Conservation (phyloP, 64 coral and sea anemone species). For the Actinia tenebrosa region DNA sequence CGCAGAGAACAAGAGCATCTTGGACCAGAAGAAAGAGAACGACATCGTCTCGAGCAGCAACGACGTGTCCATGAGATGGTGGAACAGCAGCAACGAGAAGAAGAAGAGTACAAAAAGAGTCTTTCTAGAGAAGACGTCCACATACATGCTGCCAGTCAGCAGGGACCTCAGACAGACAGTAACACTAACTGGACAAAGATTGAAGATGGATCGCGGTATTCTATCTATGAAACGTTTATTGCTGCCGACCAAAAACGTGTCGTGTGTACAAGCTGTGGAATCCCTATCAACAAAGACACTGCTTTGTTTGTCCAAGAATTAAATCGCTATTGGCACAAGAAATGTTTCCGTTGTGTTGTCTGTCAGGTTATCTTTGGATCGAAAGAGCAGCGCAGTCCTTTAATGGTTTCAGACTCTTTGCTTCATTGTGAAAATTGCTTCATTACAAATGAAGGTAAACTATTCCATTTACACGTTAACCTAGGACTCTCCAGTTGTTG, state of each 20-base stretch:
- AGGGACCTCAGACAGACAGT: background rate
- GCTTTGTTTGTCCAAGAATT: conserved; percentile 51
- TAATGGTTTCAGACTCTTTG: conserved; percentile 47
- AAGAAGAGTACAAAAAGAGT: background rate
- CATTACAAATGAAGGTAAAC: conserved; percentile 56
- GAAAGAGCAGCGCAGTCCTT: conserved; percentile 30
- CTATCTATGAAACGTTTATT: conserved; percentile 57
- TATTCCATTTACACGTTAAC: background rate
- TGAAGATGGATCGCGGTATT: conserved; percentile 28
- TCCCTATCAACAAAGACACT: conserved; percentile 32
- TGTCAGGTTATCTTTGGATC: conserved; percentile 48
- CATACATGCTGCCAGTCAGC: background rate
- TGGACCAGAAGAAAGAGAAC: conserved; percentile 13
- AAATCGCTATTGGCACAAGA: conserved; percentile 55
- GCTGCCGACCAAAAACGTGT: conserved; percentile 37
- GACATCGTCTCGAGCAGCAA: conserved; percentile 12
- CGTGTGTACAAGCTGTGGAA: conserved; percentile 42
- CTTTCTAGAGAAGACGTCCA: background rate
- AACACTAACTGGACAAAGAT: background rate
- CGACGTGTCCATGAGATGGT: conserved; percentile 2
- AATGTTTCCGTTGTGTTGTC: conserved; percentile 56
- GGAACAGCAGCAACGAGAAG: background rate
- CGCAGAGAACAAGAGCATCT: conserved; percentile 13
- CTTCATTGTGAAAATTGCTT: conserved; percentile 64
- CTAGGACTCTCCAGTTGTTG: background rate